Percentiles rank a stretch among this genome's conserved stretches.
Conservation (phyloP, 2,797 vertebrate species). For the Oreochromis grahami region DNA sequence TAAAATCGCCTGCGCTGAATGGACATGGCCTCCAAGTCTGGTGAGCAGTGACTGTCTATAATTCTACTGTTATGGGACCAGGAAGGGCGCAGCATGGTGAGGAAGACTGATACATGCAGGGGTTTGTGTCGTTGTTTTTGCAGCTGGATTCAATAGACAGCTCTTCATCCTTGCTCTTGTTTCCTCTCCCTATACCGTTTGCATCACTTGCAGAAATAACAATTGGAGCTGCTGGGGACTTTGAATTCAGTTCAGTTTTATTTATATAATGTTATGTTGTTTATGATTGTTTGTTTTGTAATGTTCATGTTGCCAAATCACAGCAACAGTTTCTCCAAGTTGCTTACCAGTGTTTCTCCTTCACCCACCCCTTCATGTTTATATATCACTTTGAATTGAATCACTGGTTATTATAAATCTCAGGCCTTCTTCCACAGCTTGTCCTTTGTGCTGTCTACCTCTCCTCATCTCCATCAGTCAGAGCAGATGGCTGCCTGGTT, state of each 20-base stretch:
- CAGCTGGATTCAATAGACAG: background rate
- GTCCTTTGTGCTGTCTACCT: background rate
- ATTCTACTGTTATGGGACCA: no score
- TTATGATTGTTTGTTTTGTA: background rate
- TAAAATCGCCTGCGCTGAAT: accelerated
- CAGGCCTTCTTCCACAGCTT: no score
- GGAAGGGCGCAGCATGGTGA: no score
- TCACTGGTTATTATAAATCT: background rate
- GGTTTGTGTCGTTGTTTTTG: background rate
- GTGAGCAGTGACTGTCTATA: no score
- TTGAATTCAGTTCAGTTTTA: background rate
- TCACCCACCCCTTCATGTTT: background rate
- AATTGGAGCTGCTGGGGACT: background rate
- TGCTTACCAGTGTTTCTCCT: background rate
- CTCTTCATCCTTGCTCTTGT: background rate
- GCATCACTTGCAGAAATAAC: background rate
- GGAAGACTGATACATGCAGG: no score
- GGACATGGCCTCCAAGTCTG: background rate
- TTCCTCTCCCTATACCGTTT: background rate
- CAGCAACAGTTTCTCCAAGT: background rate
- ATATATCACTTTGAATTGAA: background rate
- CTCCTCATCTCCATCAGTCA: background rate
- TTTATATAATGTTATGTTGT: background rate
- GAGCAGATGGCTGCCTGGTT: background rate
- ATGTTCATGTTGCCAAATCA: background rate